A percentile compares a stretch with the other conserved stretches of the same genome.
Conservation (phyloP, 2,113 vertebrate genomes). For the Elanus axillaris region DNA sequence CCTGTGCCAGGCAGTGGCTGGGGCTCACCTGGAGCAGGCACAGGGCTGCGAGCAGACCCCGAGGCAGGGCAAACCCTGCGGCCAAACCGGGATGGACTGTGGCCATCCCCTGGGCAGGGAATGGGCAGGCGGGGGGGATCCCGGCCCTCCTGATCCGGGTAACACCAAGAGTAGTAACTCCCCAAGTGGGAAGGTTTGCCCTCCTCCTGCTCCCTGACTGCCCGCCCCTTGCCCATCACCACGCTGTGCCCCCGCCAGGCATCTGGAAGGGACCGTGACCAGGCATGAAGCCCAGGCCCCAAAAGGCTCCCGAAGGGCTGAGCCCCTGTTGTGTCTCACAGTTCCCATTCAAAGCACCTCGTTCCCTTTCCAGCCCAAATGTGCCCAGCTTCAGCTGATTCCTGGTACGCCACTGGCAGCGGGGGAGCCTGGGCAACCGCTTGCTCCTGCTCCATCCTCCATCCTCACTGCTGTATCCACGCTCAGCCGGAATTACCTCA, state of each 20-base stretch:
- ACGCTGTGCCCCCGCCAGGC: fast-evolving
- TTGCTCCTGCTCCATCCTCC: neutral
- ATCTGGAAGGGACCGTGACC: fast-evolving
- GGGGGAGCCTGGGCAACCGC: neutral
- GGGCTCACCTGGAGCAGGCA: neutral
- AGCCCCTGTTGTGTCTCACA: neutral
- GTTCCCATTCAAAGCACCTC: neutral
- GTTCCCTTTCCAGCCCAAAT: fast-evolving
- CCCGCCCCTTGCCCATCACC: fast-evolving
- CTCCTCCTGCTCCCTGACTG: neutral
- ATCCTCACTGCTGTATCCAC: neutral
- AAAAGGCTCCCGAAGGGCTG: neutral
- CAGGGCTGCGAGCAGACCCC: neutral
- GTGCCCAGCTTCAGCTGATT: neutral
- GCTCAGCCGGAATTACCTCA: neutral
- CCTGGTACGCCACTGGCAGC: fast-evolving
- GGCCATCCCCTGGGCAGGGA: fast-evolving
- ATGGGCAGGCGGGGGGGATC: fast-evolving
- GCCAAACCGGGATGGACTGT: fast-evolving
- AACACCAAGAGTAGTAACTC: neutral
- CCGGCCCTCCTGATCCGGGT: fast-evolving
- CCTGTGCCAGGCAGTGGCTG: neutral
- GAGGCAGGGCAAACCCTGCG: neutral
- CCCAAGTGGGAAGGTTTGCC: neutral
- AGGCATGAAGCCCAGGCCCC: neutral